Percentiles rank a stretch among this genome's conserved stretches.
These are phyloP conservation scores for Benitochromis conjunctus DNA, from an alignment of 2,113 vertebrate species.

Conservation along the genomic window DNA sequence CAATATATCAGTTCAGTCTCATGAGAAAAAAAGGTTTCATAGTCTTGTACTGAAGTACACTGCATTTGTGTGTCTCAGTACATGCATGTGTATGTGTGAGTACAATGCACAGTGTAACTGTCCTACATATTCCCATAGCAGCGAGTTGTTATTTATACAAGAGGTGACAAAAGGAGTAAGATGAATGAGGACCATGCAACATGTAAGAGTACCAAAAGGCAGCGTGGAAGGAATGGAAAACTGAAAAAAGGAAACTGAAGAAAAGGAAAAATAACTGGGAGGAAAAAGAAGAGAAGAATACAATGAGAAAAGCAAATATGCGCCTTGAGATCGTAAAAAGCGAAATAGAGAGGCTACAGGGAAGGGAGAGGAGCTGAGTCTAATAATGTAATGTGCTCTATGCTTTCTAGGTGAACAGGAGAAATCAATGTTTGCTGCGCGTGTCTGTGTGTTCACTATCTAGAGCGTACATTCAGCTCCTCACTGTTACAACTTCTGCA, in stretches of 20 bases:
- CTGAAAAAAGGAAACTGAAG: background rate
- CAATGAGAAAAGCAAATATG: background rate
- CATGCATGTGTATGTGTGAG: background rate
- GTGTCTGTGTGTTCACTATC: slow-evolving; percentile 17
- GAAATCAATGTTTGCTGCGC: slow-evolving; percentile 30
- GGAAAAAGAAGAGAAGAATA: background rate
- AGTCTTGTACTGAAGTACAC: background rate
- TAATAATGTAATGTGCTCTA: slow-evolving; percentile 26
- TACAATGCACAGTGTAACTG: background rate
- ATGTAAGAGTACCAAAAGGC: background rate
- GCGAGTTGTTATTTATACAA: background rate
- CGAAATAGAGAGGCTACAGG: background rate
- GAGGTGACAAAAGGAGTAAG: background rate
- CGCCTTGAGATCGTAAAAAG: background rate
- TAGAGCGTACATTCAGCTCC: slow-evolving; percentile 16
- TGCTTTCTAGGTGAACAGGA: slow-evolving; percentile 9
- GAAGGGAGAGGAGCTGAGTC: background rate
- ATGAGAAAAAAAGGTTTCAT: background rate
- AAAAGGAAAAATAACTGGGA: background rate
- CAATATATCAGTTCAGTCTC: slow-evolving; percentile 28
- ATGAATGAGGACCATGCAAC: background rate
- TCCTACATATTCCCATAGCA: background rate
- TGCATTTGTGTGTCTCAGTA: background rate
- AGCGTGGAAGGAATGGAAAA: background rate
- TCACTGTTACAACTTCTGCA: slow-evolving; percentile 19